Percentiles rank a stretch among this genome's conserved stretches.
phyloP scores from a whole-genome alignment of 2,113 vertebrate species.

The Papio anubis region DNA sequence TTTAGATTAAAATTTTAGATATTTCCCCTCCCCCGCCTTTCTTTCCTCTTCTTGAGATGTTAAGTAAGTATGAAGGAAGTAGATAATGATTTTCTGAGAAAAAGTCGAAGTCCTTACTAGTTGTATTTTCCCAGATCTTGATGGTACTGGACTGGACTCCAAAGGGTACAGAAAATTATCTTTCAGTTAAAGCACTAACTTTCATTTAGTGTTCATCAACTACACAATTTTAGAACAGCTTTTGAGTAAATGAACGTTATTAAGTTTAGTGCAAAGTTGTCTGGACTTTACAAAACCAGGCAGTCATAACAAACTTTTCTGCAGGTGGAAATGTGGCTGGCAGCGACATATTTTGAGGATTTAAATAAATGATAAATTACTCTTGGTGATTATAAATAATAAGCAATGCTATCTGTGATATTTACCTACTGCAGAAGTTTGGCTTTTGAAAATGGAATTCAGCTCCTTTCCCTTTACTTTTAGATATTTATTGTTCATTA shows the following conservation, averaged over 20 bases:
- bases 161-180: neutral
- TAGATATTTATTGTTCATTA: neutral
- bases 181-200: neutral
- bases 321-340: neutral
- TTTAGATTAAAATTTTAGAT: neutral
- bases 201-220: conserved; percentile 19
- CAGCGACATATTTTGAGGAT: conserved; percentile 13
- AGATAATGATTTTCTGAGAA: neutral
- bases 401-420: neutral
- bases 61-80: neutral
- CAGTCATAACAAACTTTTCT: neutral
- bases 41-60: neutral
- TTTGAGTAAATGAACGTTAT: neutral
- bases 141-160: neutral
- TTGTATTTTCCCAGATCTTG: neutral
- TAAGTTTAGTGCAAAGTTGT: neutral
- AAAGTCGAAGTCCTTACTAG: neutral
- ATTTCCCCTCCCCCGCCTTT: neutral
- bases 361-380: conserved; percentile 20
- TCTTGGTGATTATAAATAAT: neutral
- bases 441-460: neutral
- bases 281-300: neutral
- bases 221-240: neutral
- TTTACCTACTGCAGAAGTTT: neutral
- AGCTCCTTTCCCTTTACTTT: neutral